Base-by-base conservation (phyloP, 2,888 invertebrate species). In the Marronus borbonicus region DNA sequence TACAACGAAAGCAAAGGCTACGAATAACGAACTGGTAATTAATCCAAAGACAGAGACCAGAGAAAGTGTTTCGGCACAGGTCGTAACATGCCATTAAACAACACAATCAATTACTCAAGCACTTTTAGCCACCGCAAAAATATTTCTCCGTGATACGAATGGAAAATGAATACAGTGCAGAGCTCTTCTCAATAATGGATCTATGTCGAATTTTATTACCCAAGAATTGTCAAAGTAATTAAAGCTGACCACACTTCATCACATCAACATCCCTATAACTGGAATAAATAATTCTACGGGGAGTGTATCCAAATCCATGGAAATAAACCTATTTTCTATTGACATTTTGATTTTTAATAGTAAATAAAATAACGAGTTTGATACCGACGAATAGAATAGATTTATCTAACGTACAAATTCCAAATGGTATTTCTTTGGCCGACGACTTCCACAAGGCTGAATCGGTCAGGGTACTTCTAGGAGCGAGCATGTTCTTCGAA, bases 211-310 rank as follows among this genome's bases (percentile, higher is more conserved):
- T 17, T 49, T 68, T 44, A 49, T 68, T 44, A 20, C 49, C 1
- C 20, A 68, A n/a, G 20, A 24, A n/a, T 3, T 44, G 14, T n/a
- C 68, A 20, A 17, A 17, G 7, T 44, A 68, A n/a, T 50, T 68
- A 5, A 68, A 17, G 2, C 31, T 68, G 4, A 20, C 39, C 4
- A 3, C 12, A 1, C 3, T 24, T 2, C 14, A 44, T 2, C 14
- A 44, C 0, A 14, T 68, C 0, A 44, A 68, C 3, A 68, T 49
- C 12, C 68, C 68, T 1, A 44, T 68, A 44, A 39, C 68, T n/a
- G 68, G 68, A 14, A 49, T 68, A 68, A 68, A 68, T 60, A 60
- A 60, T 24, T 24, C 60, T 4, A 60, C 17, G 24, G 5, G 10
- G 14, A 60, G 20, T 5, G 24, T 60, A 17, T 24, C 60, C 4